Evolutionary conservation across 2,113 vertebrate genomes (phyloP).

Genomic region (Nothobranchius kuhntae): DNA sequence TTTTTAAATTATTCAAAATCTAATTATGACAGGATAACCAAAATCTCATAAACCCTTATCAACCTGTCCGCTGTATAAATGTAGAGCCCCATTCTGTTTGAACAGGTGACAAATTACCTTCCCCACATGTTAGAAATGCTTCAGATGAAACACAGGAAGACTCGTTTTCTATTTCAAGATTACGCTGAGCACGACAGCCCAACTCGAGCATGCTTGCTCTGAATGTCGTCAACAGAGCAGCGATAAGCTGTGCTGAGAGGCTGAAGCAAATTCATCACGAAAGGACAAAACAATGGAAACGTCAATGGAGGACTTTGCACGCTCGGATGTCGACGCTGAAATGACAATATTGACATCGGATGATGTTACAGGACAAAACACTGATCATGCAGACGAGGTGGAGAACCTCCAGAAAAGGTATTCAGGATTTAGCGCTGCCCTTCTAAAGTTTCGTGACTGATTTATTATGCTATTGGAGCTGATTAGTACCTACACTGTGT

Average conservation of each 20-base stretch:
- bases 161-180: conserved; percentile 90
- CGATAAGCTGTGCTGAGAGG: conserved; percentile 28
- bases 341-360: conserved; percentile 74
- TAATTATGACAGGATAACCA: not conserved
- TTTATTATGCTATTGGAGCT: not conserved
- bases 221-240: conserved; percentile 52
- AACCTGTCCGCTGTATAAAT: conserved; percentile 16
- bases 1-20: not conserved
- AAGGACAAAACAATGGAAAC: conserved; percentile 68
- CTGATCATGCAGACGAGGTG: conserved; percentile 69
- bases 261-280: conserved; percentile 21
- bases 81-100: conserved; percentile 37
- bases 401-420: conserved; percentile 85
- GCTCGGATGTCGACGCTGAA: conserved; percentile 66
- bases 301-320: conserved; percentile 59
- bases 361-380: conserved; percentile 34
- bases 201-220: conserved; percentile 10
- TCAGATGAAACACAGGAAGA: conserved; percentile 67
- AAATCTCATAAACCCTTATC: conserved; percentile 14
- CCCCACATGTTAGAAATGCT: conserved; percentile 50
- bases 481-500: too few species aligned
- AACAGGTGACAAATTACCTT: conserved; percentile 44
- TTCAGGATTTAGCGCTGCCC: not conserved
- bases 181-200: conserved; percentile 82
- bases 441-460: not conserved